Evolutionary conservation across 2,113 vertebrate genomes (phyloP).

Genomic region (Dromas ardeola): DNA sequence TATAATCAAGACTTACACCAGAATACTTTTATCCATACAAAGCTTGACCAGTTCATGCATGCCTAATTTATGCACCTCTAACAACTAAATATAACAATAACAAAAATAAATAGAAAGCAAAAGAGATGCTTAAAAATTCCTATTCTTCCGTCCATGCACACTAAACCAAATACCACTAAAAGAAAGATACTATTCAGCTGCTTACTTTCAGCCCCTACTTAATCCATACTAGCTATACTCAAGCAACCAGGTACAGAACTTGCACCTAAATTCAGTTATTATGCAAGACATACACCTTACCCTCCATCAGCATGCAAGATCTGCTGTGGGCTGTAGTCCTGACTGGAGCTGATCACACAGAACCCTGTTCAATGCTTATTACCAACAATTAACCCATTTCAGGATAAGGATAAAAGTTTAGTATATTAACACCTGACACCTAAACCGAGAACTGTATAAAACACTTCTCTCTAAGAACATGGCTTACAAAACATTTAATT

Average conservation of each 20-base stretch:
- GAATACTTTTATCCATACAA: not conserved
- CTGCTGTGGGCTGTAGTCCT: not conserved
- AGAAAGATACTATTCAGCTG: not conserved
- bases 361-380: not conserved
- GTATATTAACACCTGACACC: not conserved
- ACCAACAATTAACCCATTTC: not conserved
- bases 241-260: not conserved
- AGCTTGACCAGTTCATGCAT: not conserved
- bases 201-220: not conserved
- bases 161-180: not conserved
- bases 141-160: not conserved
- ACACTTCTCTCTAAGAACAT: not conserved
- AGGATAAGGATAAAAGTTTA: not conserved
- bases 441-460: not conserved
- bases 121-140: not conserved
- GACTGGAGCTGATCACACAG: not conserved
- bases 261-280: not conserved
- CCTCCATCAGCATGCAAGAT: not conserved
- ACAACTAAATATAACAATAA: not conserved
- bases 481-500: not conserved
- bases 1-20: not conserved
- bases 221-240: not conserved
- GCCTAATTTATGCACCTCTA: not conserved
- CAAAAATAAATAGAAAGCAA: not conserved
- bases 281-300: not conserved